Conservation (phyloP, 2,113 vertebrate species). For the Chrysemys picta region DNA sequence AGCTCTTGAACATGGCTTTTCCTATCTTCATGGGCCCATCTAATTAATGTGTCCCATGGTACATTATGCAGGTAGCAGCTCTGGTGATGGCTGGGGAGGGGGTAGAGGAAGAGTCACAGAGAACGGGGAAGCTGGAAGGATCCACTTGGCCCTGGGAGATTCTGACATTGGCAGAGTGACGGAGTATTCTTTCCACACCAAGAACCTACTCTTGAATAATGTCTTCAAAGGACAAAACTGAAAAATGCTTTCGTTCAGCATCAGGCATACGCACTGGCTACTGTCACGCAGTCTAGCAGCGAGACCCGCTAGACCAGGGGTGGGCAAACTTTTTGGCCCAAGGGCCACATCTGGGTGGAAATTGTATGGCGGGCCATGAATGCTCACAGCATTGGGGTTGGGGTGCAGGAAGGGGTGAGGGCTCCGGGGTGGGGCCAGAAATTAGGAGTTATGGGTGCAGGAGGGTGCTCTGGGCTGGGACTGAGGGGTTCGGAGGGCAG, state of each 20-base stretch:
- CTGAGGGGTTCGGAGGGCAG: no score
- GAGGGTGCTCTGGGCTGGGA: no score
- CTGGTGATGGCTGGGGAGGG: background rate
- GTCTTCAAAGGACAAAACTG: slow-evolving; percentile 42
- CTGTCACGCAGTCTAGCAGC: background rate
- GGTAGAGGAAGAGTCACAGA: background rate
- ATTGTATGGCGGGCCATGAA: no score
- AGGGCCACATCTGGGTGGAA: no score
- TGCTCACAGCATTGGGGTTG: no score
- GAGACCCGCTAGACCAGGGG: background rate
- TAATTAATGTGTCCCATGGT: background rate
- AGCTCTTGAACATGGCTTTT: background rate
- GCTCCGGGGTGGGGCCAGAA: no score
- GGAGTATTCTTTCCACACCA: background rate
- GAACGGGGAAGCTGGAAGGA: background rate
- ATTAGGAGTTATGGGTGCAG: no score
- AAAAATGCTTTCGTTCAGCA: background rate
- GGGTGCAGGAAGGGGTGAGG: no score
- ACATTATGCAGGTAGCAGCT: background rate
- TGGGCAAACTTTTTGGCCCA: no score
- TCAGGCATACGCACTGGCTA: background rate
- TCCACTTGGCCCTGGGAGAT: background rate
- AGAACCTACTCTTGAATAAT: slow-evolving; percentile 14
- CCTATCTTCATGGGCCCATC: background rate
- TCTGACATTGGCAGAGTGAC: background rate